A percentile compares a stretch with the other conserved stretches of the same genome.
phyloP scores from a whole-genome alignment of 2,888 invertebrate genomes.

The Zootermopsis nevadensis region DNA sequence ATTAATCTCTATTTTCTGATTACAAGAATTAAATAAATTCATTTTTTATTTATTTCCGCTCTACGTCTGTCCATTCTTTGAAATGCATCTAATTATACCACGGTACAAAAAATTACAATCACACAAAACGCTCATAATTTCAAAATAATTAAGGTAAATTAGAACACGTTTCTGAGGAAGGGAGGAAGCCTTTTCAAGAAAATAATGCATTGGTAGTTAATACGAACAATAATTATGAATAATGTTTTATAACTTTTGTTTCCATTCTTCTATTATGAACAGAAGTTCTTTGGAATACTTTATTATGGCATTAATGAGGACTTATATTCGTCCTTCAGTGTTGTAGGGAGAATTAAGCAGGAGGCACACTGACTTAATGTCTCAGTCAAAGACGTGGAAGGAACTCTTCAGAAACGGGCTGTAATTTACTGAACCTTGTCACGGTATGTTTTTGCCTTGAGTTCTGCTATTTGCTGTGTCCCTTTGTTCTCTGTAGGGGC shows the following conservation, averaged over 20 bases:
- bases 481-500: constrained; percentile 15
- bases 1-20: too few relatives aligned
- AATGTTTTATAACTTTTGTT: not conserved
- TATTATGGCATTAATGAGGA: constrained; percentile 4
- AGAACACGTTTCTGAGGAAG: not conserved
- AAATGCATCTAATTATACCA: not conserved
- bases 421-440: constrained; percentile 14
- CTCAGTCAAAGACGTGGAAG: too few relatives aligned
- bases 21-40: too few relatives aligned
- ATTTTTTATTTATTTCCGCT: too few relatives aligned
- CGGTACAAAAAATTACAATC: not conserved
- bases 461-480: not conserved
- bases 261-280: not conserved
- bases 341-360: not conserved
- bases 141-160: not conserved
- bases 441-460: not conserved
- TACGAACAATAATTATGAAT: not conserved
- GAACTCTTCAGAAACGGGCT: not conserved
- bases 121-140: not conserved
- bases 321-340: not conserved
- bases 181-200: not conserved
- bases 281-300: not conserved
- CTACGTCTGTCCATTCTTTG: too few relatives aligned
- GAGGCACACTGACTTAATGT: not conserved
- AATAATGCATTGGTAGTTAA: not conserved